Evolutionary conservation across 2,888 invertebrate species (phyloP), one percentile per base, ranked within the genome.

Genomic region (Sarcophaga rosellei): DNA sequence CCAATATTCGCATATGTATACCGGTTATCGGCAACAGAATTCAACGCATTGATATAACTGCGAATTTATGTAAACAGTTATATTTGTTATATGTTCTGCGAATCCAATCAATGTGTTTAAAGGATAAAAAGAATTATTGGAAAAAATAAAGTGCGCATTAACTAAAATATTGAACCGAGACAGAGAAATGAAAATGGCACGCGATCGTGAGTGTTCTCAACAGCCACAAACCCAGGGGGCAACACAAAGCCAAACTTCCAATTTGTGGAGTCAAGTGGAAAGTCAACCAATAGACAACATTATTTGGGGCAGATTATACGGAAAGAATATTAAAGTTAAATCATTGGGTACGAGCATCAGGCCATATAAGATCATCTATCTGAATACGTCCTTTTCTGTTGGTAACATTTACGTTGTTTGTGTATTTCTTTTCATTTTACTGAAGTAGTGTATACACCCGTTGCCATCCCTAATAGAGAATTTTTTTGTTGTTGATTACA

Each of bases 281-380:
- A 92, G 92, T n/a, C 93, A 93, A 72, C 92, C 92, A 0, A 91
- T 93, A 80, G 91, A 93, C 17, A 91, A 90, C 63, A 90, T 93
- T 4, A 90, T 93, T 12, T 93, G 93, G 93, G 93, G 93, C 17
- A 90, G 93, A 12, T 89, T 93, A 3, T 93, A 93, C 87, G 91
- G 92, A 10, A 93, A 93, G 82, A 92, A 92, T 80, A 91, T 92
- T 2, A 91, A 91, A 90, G 90, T 93, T 57, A 92, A 92, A 90
- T 92, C 92, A 66, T 89, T 93, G 87, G 93, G 93, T 93, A 93
- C 88, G 92, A 90, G 90, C 88, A 87, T 88, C 73, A 90, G 88
- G 62, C 88, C 88, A 70, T 91, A 90, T 89, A 91, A 90, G 89
- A 89, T 91, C 65, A 83, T 90, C 77, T 90, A 91, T 90, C 89